Base-by-base conservation (phyloP, 1,140 invertebrate species). In the Chlorops oryzae region DNA sequence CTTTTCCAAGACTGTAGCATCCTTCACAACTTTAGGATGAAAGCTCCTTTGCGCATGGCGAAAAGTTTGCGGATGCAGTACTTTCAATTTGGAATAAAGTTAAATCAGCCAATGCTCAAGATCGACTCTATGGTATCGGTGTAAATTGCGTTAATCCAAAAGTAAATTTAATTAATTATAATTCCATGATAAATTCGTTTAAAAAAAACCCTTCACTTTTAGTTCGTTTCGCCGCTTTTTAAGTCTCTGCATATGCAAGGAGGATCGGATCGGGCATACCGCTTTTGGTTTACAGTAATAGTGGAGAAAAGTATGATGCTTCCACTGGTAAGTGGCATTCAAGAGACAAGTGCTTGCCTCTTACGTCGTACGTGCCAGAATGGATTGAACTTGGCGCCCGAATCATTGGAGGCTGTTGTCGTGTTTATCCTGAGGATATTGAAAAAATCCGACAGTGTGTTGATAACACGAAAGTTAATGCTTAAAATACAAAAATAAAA, bases 91-190 rank as follows among this genome's bases (percentile, higher is more conserved):
- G 69, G 77, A 55, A 74, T 70, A 50, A 86, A 82, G 70, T 88
- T 68, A 21, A 80, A 78, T 57, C 61, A 5, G 39, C 59, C 3
- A 79, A 80, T 3, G 73, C 81, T 15, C 83, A 89, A 68, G 23
- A 52, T 1, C 52, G 55, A 0, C 47, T 75, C 90, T 27, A 74
- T 86, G 27, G 91, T 83, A 78, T 95, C 40, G 93, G 92, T 2
- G 80, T 92, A 0, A 96, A 96, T 71, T 96, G 93, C 71, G 78
- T 89, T 2, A 73, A 80, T 43, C 86, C 88, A 2, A 65, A 47
- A 28, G 55, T 57, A 54, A 48, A 22, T 43, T 43, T n/a, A n/a
- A n/a, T n/a, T n/a, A n/a, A n/a, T n/a, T n/a, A n/a, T n/a, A n/a
- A n/a, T n/a, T n/a, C n/a, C n/a, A n/a, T n/a, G n/a, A n/a, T n/a